Percentiles rank a stretch among this genome's conserved stretches.
phyloP scores from a whole-genome alignment of 2,113 vertebrate genomes.

The Brevimyrus niger region DNA sequence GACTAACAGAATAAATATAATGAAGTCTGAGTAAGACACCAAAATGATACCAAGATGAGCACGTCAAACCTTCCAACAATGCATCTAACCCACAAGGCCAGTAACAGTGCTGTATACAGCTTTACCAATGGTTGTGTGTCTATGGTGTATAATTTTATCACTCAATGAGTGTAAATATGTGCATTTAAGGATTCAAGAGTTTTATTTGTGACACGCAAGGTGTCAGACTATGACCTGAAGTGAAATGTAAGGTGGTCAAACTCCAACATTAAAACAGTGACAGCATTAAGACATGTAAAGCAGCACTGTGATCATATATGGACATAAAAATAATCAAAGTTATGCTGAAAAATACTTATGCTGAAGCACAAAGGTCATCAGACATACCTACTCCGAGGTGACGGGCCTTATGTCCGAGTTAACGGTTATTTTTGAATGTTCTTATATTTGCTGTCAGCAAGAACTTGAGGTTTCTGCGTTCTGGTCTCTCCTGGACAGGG shows the following conservation, averaged over 20 bases:
- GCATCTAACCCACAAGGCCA: not conserved
- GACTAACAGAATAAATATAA: not conserved
- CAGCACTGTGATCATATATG: not conserved
- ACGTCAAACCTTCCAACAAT: not conserved
- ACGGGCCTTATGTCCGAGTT: not conserved
- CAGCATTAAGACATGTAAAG: not conserved
- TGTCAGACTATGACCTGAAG: not conserved
- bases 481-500: not conserved
- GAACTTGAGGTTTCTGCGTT: not conserved
- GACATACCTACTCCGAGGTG: not conserved
- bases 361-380: not conserved
- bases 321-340: not conserved
- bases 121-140: not conserved
- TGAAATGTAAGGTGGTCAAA: not conserved
- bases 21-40: not conserved
- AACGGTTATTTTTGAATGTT: not conserved
- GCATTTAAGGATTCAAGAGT: not conserved
- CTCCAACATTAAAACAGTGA: not conserved
- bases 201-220: not conserved
- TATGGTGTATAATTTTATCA: not conserved
- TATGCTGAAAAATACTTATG: not conserved
- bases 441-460: not conserved
- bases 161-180: not conserved
- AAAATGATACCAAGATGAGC: not conserved
- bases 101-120: not conserved